Base-by-base conservation (phyloP, 1,140 invertebrate species). In the Ceratina japonica region DNA sequence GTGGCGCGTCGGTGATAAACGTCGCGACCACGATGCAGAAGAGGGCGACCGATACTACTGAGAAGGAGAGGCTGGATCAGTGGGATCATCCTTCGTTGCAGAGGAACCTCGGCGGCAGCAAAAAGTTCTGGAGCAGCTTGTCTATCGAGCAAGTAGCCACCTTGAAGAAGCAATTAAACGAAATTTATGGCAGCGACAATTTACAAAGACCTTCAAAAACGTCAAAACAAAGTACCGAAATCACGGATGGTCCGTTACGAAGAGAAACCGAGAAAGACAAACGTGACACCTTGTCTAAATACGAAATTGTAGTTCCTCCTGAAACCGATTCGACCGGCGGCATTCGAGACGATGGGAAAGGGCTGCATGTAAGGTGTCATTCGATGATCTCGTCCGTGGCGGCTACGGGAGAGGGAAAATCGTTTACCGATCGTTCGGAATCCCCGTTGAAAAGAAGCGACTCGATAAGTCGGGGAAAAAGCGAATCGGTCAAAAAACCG, bases 121-220 rank as follows among this genome's bases (percentile, higher is more conserved):
- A 94, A 84, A 94, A 95, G 66, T 93, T 97, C 52, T 97, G 97
- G 94, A 97, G 96, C 86, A 97, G 96, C 87, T 91, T 97, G 59
- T 96, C 96, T 0, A 95, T 96, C 90, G 96, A 97, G 83, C 97
- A 97, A 92, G 95, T 97, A 0, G 96, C 95, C 86, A 95, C 95
- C 27, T 93, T 97, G 51, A 97, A 97, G 89, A 95, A 94, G 87
- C 97, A 97, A 86, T 88, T 97, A 7, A 96, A 95, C 82, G 96
- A 97, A 83, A 97, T 97, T 59, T 97, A 97, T 79, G 95, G 95
- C 44, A 95, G 93, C 85, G 94, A 94, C 56, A 87, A 81, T 80
- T 82, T 90, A 15, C 88, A 88, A 31, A 91, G 88, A 71, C 0
- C 65, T 0, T 2, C 22, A 16, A 70, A 69, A 16, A 51, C n/a